phyloP scores from a whole-genome alignment of 35 echinoderm and acorn worm species.

The Eucidaris tribuloides region DNA sequence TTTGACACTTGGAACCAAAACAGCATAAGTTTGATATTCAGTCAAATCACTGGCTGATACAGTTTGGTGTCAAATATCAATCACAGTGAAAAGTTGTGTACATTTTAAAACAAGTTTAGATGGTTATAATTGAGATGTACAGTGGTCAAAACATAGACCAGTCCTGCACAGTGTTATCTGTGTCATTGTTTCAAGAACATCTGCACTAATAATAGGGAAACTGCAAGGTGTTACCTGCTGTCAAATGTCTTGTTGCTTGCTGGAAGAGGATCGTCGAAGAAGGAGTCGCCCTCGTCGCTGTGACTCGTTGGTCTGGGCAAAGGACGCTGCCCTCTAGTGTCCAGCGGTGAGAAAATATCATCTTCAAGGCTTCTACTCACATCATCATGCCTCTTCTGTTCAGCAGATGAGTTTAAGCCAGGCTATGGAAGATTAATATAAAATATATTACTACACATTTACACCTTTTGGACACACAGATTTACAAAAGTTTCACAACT shows the following conservation, averaged over 20 bases:
- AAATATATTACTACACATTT: too few relatives aligned
- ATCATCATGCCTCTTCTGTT: slow-evolving; percentile 8
- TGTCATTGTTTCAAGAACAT: neutral
- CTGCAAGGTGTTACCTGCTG: neutral
- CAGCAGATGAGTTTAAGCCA: neutral
- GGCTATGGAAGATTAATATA: too few relatives aligned
- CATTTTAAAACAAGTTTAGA: neutral
- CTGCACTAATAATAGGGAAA: neutral
- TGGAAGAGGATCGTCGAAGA: slow-evolving; percentile 51
- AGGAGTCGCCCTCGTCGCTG: slow-evolving; percentile 44
- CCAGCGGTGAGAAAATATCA: slow-evolving; percentile 1
- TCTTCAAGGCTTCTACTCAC: neutral
- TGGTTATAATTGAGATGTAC: too few relatives aligned
- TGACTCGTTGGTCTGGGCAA: neutral
- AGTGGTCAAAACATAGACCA: too few relatives aligned
- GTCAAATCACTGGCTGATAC: too few relatives aligned
- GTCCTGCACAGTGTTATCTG: neutral
- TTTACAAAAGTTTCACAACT: too few relatives aligned
- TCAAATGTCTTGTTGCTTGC: neutral
- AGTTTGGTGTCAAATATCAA: too few relatives aligned
- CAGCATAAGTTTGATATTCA: too few relatives aligned
- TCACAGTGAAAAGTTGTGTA: neutral
- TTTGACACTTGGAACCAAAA: too few relatives aligned
- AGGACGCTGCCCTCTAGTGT: neutral
- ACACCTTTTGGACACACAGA: too few relatives aligned